phyloP scores from a whole-genome alignment of 2,113 vertebrate species.

The Bos javanicus region DNA sequence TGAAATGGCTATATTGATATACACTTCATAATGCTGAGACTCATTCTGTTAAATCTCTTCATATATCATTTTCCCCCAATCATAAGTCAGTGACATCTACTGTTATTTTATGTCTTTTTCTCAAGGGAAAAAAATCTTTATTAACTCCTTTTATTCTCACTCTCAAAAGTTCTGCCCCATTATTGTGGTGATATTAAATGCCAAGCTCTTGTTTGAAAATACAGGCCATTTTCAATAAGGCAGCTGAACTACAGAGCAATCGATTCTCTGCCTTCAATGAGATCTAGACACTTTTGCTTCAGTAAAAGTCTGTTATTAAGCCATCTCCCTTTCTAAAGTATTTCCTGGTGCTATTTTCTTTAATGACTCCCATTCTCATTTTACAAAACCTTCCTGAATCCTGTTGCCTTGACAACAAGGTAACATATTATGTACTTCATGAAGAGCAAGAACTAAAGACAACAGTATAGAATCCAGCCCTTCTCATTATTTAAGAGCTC shows the following conservation, averaged over 20 bases:
- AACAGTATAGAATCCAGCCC: not conserved
- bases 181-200: conserved; percentile 26
- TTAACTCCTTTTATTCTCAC: not conserved
- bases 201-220: conserved; percentile 27
- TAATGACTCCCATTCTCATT: conserved; percentile 45
- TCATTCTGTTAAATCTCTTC: not conserved
- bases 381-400: conserved; percentile 41
- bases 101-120: not conserved
- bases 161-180: not conserved
- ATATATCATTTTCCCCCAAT: not conserved
- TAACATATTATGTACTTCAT: not conserved
- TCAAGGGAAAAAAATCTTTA: not conserved
- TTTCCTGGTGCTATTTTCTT: conserved; percentile 32
- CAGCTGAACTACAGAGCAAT: conserved; percentile 16
- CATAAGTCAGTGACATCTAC: not conserved
- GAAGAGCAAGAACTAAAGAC: not conserved
- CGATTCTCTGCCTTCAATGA: conserved; percentile 29
- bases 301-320: conserved; percentile 34
- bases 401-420: conserved; percentile 50
- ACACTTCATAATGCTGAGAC: not conserved
- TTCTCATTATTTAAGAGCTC: not conserved
- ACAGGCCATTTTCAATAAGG: not conserved
- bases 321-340: conserved; percentile 20
- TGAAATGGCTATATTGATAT: not conserved
- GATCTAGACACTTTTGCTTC: conserved; percentile 39